Base-by-base conservation (phyloP, 2,113 vertebrate genomes). In the Forbesichthys papilliferus region DNA sequence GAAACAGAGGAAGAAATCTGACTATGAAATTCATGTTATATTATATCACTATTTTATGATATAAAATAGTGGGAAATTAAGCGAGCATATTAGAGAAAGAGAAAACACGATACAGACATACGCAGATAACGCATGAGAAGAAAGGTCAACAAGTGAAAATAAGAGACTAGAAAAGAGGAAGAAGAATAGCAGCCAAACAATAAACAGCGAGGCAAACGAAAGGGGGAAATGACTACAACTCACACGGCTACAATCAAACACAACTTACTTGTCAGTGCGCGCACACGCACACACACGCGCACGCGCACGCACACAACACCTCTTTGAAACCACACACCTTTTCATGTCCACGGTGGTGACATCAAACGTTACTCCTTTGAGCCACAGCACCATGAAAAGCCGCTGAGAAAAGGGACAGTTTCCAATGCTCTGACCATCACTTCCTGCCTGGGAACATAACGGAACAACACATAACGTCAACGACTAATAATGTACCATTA, bases 401-500 rank as follows among this genome's bases (percentile, higher is more conserved):
- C 95, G 91, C 88, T 97, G 96, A 57, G 95, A 97, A 87, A 97
- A 97, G 5, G 95, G 96, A 79, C 96, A 97, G 90, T 97, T 97
- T 13, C 96, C 96, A 52, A 96, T 96, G 85, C 93, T 95, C 87
- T 95, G 95, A 12, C 96, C 96, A 88, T 96, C 95, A 16, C 91
- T 94, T 54, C 95, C 95, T 3, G 96, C 95, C 96, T 97, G 75
- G 61, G 36, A 56, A 48, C 62, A 72, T 67, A 66, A 34, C 36
- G 74, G 14, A 8, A 55, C 14, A 53, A 53, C 53, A 47, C 6
- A 54, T 9, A 12, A 42, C 34, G 49, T 54, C 13, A 54, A 7
- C 52, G 27, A 54, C 52, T 54, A 14, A 14, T 27, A 3, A 2
- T 27, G 27, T 53, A 14, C 14, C 52, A 13, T 53, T 13, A 53